A percentile compares a stretch with the other conserved stretches of the same genome.
Conservation (phyloP, 2,113 vertebrate genomes). For the Hypocryptadius cinnamomeus region DNA sequence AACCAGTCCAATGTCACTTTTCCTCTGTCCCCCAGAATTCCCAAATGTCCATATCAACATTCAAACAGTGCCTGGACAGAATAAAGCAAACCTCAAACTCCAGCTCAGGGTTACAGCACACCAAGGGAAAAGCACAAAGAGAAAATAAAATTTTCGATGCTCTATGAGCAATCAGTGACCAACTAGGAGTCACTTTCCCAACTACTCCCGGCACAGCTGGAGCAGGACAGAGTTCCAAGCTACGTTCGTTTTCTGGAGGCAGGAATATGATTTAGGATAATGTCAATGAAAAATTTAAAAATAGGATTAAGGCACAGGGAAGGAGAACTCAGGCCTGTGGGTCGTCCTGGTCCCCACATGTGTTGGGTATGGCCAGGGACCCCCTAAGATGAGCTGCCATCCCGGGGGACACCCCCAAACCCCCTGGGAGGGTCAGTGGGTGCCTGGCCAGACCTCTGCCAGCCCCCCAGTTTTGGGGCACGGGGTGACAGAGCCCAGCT, state of each 20-base stretch:
- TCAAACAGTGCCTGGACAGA: neutral
- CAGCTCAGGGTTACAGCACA: neutral
- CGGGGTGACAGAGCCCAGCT: neutral
- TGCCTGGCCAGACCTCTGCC: neutral
- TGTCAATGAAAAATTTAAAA: fast-evolving
- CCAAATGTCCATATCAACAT: fast-evolving
- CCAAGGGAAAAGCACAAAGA: neutral
- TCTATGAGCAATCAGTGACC: neutral
- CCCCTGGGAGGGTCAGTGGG: fast-evolving
- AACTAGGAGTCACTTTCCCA: neutral
- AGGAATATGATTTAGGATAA: neutral
- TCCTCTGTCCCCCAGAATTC: neutral
- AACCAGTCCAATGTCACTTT: fast-evolving
- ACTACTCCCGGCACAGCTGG: neutral
- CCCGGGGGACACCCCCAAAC: neutral
- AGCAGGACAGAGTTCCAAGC: neutral
- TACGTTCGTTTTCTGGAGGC: fast-evolving
- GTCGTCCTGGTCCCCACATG: fast-evolving
- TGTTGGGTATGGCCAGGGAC: neutral
- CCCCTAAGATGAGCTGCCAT: neutral
- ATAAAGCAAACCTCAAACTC: neutral
- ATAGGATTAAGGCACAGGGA: fast-evolving
- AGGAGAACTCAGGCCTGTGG: neutral
- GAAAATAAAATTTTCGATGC: neutral
- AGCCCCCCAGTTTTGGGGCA: too few relatives aligned